Base-by-base conservation (phyloP, 2,888 invertebrate genomes). In the Beris chalybata region DNA sequence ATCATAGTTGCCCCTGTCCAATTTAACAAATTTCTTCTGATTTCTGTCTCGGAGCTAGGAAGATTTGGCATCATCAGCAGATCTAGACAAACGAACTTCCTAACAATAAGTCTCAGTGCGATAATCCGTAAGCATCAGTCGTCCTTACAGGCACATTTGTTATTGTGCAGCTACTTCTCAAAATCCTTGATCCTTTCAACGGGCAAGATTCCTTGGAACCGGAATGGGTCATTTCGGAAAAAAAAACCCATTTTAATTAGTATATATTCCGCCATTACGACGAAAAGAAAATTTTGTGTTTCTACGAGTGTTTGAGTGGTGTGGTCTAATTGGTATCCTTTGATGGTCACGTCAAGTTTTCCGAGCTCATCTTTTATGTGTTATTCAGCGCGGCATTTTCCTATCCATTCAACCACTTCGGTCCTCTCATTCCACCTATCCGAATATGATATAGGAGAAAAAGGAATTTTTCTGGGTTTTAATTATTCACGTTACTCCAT, bases 391-490 rank as follows among this genome's bases (percentile, higher is more conserved):
- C 48, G n/a, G 31, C 30, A 44, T 50, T 64, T 54, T 54, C 38
- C 64, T 64, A 44, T 64, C 15, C 9, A 45, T 64, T 22, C 22
- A 22, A 22, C 54, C 45, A 54, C 53, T 64, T 54, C 44, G 30
- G 12, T n/a, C 15, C 44, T 15, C 9, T 30, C 54, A 29, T 31
- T 12, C 6, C 15, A 11, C 52, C 47, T 4, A 44, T 64, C 13
- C n/a, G 44, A 54, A 45, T 55, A 47, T 55, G 55, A 45, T 54
- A 44, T 52, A 54, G 44, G 45, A 64, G 66, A 57, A 68, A 67
- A 66, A 66, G 64, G 66, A 68, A 68, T 68, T 68, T 68, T 68
- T 68, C 68, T 68, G 65, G 63, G 57, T 68, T 68, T 68, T 68
- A 68, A 68, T 68, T 68, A 68, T 68, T 68, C 68, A 68, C 44